Percentiles rank a stretch among this genome's conserved stretches.
These are phyloP conservation scores for Eunapius fragilis DNA, from an alignment of 37 sponge, comb jelly and placozoan genomes.

Conservation along the genomic window DNA sequence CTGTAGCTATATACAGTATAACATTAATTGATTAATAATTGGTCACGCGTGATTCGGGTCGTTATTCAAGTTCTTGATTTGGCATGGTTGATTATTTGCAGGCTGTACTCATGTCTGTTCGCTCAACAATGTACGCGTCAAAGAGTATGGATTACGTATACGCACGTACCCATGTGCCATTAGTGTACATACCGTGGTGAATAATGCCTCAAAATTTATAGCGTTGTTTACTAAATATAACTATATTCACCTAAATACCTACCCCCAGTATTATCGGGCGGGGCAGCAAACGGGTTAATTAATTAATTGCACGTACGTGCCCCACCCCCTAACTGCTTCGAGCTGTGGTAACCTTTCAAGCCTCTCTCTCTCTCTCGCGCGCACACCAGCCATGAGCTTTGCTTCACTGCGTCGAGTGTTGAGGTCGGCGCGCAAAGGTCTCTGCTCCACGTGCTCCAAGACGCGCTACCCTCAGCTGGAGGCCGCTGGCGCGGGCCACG, in stretches of 20 bases:
- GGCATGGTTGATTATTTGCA: too few relatives aligned
- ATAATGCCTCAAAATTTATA: neutral
- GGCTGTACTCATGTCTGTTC: too few relatives aligned
- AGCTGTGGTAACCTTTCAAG: neutral
- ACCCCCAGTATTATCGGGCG: neutral
- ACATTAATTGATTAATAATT: too few relatives aligned
- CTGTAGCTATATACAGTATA: too few relatives aligned
- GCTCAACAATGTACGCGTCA: too few relatives aligned
- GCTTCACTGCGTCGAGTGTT: slow-evolving; percentile 72
- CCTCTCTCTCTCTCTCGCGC: neutral
- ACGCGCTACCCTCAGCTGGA: slow-evolving; percentile 84
- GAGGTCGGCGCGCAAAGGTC: slow-evolving; percentile 72
- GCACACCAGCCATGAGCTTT: slow-evolving; percentile 59
- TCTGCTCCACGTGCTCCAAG: slow-evolving; percentile 77
- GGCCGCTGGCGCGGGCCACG: slow-evolving; percentile 88
- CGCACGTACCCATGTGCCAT: too few relatives aligned
- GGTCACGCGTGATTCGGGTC: too few relatives aligned
- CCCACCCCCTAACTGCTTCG: neutral
- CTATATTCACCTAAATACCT: neutral
- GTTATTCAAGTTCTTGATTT: too few relatives aligned
- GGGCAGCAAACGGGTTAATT: too few relatives aligned
- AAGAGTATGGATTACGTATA: too few relatives aligned
- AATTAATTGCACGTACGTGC: neutral
- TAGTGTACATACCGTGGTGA: neutral
- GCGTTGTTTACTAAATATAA: neutral